A percentile compares a stretch with the other conserved stretches of the same genome.
Conservation (phyloP, 2,113 vertebrate species). For the Clarias macrocephalus region DNA sequence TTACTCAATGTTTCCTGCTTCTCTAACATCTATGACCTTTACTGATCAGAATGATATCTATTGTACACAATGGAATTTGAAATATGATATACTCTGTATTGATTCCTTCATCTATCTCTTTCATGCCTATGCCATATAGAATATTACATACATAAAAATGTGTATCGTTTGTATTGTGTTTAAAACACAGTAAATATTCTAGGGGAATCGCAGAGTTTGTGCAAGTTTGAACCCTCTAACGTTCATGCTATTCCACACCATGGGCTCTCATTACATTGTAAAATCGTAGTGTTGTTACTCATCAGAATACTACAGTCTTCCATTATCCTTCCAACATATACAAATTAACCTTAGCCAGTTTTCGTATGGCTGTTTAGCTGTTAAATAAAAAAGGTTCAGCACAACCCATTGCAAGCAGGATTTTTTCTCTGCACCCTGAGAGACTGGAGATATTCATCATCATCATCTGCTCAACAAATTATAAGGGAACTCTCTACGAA, state of each 20-base stretch:
- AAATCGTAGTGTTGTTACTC: conserved; percentile 51
- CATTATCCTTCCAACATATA: conserved; percentile 42
- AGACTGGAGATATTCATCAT: neutral
- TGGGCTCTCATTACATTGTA: conserved; percentile 25
- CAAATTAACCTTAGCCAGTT: neutral
- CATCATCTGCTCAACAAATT: neutral
- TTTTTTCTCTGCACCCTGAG: neutral
- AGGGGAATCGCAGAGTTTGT: neutral
- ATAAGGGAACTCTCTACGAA: conserved; percentile 1
- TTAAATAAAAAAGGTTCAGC: neutral
- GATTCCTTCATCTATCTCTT: conserved; percentile 67
- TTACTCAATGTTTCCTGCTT: conserved; percentile 50
- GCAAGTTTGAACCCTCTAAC: neutral
- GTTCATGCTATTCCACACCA: neutral
- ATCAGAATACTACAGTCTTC: conserved; percentile 50
- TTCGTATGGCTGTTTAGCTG: neutral
- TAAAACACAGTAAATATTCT: neutral
- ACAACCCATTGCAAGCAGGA: neutral
- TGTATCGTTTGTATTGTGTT: neutral
- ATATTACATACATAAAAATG: neutral
- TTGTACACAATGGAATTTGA: conserved; percentile 75
- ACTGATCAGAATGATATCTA: conserved; percentile 72
- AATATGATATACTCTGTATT: conserved; percentile 67
- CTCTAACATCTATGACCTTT: conserved; percentile 71
- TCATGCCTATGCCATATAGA: conserved; percentile 17